A percentile compares a stretch with the other conserved stretches of the same genome.
These are phyloP conservation scores for Neosilurus mollespiculum DNA, from an alignment of 2,797 vertebrate species.

Conservation along the genomic window DNA sequence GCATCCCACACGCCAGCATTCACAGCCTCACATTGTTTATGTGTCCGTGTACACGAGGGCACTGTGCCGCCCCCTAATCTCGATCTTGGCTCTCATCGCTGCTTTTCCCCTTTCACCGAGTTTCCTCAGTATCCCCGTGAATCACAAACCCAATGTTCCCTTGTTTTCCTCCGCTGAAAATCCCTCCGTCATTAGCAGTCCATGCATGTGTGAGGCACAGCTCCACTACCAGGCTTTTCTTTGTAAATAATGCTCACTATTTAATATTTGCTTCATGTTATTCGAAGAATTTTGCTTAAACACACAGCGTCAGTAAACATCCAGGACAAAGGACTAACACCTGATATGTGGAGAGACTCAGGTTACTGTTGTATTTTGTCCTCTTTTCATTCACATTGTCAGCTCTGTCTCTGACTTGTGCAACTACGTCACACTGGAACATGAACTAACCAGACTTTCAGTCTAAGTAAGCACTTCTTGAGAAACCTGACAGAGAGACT, in stretches of 20 bases:
- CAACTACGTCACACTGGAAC: neutral
- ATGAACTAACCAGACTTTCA: slow-evolving; percentile 6
- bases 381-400: neutral
- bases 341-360: neutral
- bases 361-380: neutral
- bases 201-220: slow-evolving; percentile 59
- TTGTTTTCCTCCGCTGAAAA: slow-evolving; percentile 42
- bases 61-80: slow-evolving; percentile 32
- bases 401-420: neutral
- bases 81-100: slow-evolving; percentile 24
- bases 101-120: slow-evolving; percentile 39
- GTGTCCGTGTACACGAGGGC: neutral
- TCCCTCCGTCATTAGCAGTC: slow-evolving; percentile 64
- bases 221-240: slow-evolving; percentile 46
- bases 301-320: neutral
- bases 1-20: slow-evolving; percentile 7
- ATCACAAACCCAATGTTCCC: slow-evolving; percentile 25
- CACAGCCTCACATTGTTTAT: neutral
- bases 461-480: neutral
- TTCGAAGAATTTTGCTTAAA: neutral
- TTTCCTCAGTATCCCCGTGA: slow-evolving; percentile 23
- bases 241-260: neutral
- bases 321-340: neutral
- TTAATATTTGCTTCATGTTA: neutral
- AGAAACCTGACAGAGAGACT: neutral